Percentiles rank a stretch among this genome's conserved stretches.
These are phyloP conservation scores for Umimayanthus kanabou DNA, from an alignment of 92 coral and sea anemone genomes.

Conservation along the genomic window DNA sequence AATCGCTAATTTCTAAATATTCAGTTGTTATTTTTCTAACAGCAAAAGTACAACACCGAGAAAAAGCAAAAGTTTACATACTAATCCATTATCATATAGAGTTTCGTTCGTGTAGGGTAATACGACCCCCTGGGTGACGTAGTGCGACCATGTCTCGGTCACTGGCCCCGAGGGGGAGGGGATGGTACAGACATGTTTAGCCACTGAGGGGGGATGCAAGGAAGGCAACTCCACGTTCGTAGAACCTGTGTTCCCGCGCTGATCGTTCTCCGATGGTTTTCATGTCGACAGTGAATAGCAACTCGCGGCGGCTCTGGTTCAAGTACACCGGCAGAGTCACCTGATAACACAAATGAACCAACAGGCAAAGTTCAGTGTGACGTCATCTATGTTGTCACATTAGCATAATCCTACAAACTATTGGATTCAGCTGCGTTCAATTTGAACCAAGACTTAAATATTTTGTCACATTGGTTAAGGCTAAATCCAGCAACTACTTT, in stretches of 20 bases:
- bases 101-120: not conserved
- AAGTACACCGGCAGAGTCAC: constrained; percentile 90
- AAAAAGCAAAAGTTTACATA: no score
- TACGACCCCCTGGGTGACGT: not conserved
- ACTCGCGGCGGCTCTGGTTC: constrained; percentile 87
- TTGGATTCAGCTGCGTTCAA: no score
- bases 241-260: constrained; percentile 88
- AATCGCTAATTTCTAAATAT: no score
- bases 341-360: constrained; percentile 39
- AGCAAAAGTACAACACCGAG: no score
- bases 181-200: constrained; percentile 12
- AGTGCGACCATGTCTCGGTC: not conserved
- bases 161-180: not conserved
- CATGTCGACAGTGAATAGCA: constrained; percentile 87
- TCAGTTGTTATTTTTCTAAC: no score
- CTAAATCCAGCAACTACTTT: no score
- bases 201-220: constrained; percentile 92
- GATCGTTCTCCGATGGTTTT: constrained; percentile 80
- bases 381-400: not conserved
- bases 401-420: no score
- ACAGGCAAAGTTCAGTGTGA: not conserved
- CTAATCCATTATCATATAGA: no score
- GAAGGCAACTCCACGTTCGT: constrained; percentile 93
- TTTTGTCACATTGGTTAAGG: no score
- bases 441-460: no score